A percentile compares a stretch with the other conserved stretches of the same genome.
Conservation (phyloP, 2,113 vertebrate species). For the Mirza zaza region DNA sequence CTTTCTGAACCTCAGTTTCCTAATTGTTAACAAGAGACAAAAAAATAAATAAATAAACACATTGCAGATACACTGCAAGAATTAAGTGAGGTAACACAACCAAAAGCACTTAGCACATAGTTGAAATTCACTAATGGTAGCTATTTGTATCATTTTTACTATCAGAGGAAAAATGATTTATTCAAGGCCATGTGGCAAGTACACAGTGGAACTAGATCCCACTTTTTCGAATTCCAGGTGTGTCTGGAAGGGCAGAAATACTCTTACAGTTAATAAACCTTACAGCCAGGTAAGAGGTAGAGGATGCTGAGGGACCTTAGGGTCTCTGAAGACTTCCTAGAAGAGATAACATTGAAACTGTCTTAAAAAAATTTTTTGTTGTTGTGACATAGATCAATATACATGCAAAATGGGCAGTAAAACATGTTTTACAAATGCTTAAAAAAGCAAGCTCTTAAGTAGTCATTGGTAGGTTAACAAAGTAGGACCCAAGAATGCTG, state of each 20-base stretch:
- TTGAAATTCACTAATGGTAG: neutral
- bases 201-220: neutral
- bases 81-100: neutral
- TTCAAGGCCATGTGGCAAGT: neutral
- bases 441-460: neutral
- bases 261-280: neutral
- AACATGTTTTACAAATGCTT: neutral
- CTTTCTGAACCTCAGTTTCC: conserved; percentile 9
- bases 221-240: neutral
- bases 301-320: neutral
- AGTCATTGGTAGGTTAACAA: neutral
- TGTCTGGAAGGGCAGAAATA: neutral
- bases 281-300: neutral
- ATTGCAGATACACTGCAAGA: neutral
- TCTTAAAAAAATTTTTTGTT: neutral
- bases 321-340: neutral
- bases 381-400: neutral
- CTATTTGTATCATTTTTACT: conserved; percentile 6
- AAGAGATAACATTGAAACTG: neutral
- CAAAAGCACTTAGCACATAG: neutral
- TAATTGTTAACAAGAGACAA: conserved; percentile 31
- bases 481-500: neutral
- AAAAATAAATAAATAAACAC: neutral
- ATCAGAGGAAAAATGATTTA: neutral
- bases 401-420: neutral